Evolutionary conservation across 2,797 vertebrate species (phyloP), one percentile per base, ranked within the genome.

Genomic region (Typhlichthys subterraneus): DNA sequence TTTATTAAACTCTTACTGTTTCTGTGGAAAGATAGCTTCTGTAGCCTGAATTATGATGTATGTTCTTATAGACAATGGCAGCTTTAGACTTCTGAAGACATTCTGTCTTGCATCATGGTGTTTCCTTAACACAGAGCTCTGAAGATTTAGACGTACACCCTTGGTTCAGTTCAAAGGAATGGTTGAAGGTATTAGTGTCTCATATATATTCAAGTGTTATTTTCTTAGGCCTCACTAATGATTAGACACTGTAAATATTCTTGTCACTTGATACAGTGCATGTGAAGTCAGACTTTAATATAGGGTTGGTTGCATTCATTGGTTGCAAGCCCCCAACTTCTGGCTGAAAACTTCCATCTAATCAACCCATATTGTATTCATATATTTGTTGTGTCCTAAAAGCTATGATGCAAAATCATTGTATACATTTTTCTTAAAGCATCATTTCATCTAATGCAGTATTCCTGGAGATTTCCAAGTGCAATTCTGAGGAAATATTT

Each of bases 251-350:
- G 33, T 86, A 87, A 89, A 88, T 81, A 76, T 63, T 65, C 53
- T 12, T 33, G 80, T 69, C 73, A 88, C 74, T 73, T 60, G 79
- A 90, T 79, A 75, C 79, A 38, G 33, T 38, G 8, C 2, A 13
- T 1, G 53, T 88, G 85, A 91, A 80, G 75, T 89, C 86, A 88
- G 83, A 88, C 83, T 85, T 38, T n/a, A 14, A 56, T 29, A 48
- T 12, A n/a, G 23, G 3, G 2, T 23, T 23, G 23, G 23, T 23
- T 23, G 23, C 23, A 23, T 23, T 23, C 23, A 23, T 23, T 23
- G 23, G 23, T 23, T 70, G 71, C 46, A 54, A 63, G 33, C 33
- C 33, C 12, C 17, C 19, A 12, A 53, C 23, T 2, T 53, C 19
- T 53, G 5, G 1, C 17, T 53, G 19, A 10, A 29, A 38, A 38